Conservation (phyloP, 2,113 vertebrate genomes). For the Corydoras sp. region DNA sequence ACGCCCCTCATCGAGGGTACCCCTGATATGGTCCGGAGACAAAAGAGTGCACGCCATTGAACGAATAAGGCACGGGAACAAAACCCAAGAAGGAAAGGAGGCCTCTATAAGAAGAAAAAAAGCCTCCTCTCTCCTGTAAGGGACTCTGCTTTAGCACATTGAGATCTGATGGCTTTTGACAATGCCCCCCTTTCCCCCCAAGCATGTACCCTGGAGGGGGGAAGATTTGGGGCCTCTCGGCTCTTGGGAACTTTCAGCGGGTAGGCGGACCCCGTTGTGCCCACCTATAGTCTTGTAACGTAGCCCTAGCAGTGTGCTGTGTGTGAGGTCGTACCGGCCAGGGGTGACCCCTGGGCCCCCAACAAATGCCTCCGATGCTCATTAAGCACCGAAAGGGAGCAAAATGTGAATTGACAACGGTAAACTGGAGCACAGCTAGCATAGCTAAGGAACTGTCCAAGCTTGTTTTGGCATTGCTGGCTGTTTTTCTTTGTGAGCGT, state of each 20-base stretch:
- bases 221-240: slow-evolving; percentile 27
- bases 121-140: slow-evolving; percentile 18
- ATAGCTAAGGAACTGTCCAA: slow-evolving; percentile 4
- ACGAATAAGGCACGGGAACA: slow-evolving; percentile 2
- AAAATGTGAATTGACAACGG: slow-evolving; percentile 38
- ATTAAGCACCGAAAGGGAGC: slow-evolving; percentile 29
- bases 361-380: slow-evolving; percentile 26
- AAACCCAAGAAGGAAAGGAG: neutral
- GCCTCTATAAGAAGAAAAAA: slow-evolving; percentile 12
- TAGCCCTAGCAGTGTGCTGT: slow-evolving; percentile 14
- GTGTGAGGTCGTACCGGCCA: slow-evolving; percentile 22
- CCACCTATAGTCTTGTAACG: slow-evolving; percentile 25
- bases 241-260: slow-evolving; percentile 35
- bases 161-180: slow-evolving; percentile 46
- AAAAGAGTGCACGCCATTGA: slow-evolving; percentile 2
- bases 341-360: slow-evolving; percentile 32
- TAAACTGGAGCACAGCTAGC: neutral
- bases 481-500: neutral
- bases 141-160: slow-evolving; percentile 31
- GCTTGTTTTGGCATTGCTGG: neutral
- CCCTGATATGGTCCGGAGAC: neutral
- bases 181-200: slow-evolving; percentile 31
- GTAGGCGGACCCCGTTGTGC: slow-evolving; percentile 23
- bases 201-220: slow-evolving; percentile 21
- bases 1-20: neutral